Percentiles rank a stretch among this genome's conserved stretches.
Conservation (phyloP, 2,797 vertebrate genomes). For the Malacoraja senta region DNA sequence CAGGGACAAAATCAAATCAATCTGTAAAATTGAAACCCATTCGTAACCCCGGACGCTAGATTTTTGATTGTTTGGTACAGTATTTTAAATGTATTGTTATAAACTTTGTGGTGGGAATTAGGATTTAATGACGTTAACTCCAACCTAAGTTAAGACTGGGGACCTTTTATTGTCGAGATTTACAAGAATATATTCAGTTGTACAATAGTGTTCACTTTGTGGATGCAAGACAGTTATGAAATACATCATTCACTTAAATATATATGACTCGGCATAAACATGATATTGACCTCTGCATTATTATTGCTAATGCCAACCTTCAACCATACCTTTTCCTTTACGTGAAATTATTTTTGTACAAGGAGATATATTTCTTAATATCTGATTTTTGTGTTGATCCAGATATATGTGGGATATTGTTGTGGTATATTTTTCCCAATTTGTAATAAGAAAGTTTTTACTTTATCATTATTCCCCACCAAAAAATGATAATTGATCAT, state of each 20-base stretch:
- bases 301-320: neutral
- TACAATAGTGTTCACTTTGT: neutral
- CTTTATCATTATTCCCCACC: neutral
- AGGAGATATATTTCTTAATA: neutral
- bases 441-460: neutral
- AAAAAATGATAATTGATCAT: neutral
- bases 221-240: slow-evolving; percentile 2
- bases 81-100: neutral
- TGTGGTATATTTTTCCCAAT: neutral
- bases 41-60: too few relatives aligned
- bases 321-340: neutral
- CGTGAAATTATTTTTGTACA: neutral
- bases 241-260: neutral
- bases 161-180: neutral
- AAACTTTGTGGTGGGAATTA: neutral
- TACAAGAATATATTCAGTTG: neutral
- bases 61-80: neutral
- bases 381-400: neutral
- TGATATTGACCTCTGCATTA: neutral
- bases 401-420: neutral
- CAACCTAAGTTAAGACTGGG: neutral
- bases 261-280: neutral
- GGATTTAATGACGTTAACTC: neutral
- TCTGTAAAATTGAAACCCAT: too few relatives aligned
- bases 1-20: too few relatives aligned